Percentiles rank a stretch among this genome's conserved stretches.
Conservation (phyloP, 1,140 invertebrate species). For the Eubasilissa regina region DNA sequence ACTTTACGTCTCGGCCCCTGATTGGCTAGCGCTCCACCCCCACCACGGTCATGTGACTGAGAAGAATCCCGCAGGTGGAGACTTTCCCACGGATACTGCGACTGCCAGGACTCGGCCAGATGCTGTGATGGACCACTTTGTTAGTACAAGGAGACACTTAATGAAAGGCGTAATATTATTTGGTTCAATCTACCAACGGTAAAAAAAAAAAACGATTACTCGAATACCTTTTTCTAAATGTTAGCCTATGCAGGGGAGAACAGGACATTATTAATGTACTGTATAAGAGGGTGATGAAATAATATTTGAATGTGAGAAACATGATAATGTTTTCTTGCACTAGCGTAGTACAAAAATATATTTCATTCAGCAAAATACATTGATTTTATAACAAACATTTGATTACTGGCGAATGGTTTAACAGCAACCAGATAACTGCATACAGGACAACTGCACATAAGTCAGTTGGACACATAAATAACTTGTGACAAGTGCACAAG, state of each 20-base stretch:
- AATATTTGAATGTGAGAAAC: too few relatives aligned
- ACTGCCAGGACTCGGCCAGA: neutral
- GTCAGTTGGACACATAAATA: too few relatives aligned
- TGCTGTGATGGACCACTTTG: neutral
- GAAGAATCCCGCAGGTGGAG: slow-evolving; percentile 23
- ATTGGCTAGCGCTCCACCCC: neutral
- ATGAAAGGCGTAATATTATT: neutral
- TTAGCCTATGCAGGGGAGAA: neutral
- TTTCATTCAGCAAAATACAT: too few relatives aligned
- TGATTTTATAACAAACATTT: too few relatives aligned
- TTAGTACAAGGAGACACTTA: slow-evolving; percentile 12
- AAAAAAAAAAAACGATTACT: neutral
- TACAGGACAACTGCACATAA: too few relatives aligned
- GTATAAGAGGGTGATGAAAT: too few relatives aligned
- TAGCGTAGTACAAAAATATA: too few relatives aligned
- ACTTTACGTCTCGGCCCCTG: slow-evolving; percentile 10
- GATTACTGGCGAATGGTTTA: too few relatives aligned
- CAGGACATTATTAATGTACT: too few relatives aligned
- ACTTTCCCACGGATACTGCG: slow-evolving; percentile 10
- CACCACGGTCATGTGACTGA: slow-evolving; percentile 10
- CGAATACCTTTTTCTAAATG: neutral
- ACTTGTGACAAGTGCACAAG: too few relatives aligned
- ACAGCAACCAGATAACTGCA: too few relatives aligned
- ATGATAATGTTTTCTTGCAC: too few relatives aligned
- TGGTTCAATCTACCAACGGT: neutral